phyloP scores from a whole-genome alignment of 2,113 vertebrate species.

The Trachemys scripta region DNA sequence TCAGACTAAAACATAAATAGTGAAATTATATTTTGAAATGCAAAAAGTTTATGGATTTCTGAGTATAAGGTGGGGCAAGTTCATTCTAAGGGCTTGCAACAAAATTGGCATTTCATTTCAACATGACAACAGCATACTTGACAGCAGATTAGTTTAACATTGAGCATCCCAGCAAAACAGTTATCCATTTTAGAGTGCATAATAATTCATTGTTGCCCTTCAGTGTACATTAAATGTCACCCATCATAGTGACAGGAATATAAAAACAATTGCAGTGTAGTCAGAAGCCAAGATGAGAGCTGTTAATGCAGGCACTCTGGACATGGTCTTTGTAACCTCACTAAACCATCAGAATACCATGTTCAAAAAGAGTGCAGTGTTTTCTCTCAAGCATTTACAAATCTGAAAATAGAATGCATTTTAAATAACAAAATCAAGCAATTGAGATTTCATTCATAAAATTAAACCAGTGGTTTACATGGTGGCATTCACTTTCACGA shows the following conservation, averaged over 20 bases:
- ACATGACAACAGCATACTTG: slow-evolving; percentile 45
- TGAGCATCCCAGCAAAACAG: slow-evolving; percentile 66
- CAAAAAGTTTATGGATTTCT: slow-evolving; percentile 12
- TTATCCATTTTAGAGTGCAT: slow-evolving; percentile 65
- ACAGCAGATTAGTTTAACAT: slow-evolving; percentile 66
- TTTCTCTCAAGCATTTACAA: slow-evolving; percentile 36
- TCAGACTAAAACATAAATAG: background rate
- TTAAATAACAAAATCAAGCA: background rate
- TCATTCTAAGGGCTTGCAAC: slow-evolving; percentile 19
- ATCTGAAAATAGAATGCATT: background rate
- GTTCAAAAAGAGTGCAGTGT: background rate
- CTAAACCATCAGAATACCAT: slow-evolving; percentile 18
- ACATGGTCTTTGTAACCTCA: slow-evolving; percentile 16
- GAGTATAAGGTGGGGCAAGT: slow-evolving; percentile 9
- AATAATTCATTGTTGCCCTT: slow-evolving; percentile 74
- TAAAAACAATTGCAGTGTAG: slow-evolving; percentile 48
- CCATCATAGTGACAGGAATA: slow-evolving; percentile 65
- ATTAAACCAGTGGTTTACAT: background rate
- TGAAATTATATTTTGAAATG: slow-evolving; percentile 6
- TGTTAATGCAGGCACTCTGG: slow-evolving; percentile 42
- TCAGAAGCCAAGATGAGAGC: slow-evolving; percentile 33
- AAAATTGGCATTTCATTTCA: slow-evolving; percentile 63
- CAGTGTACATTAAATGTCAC: slow-evolving; percentile 65
- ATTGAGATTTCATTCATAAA: background rate
- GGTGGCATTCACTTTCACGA: background rate